Evolutionary conservation across 2,888 invertebrate genomes (phyloP).

Genomic region (Serrognathus titanus): DNA sequence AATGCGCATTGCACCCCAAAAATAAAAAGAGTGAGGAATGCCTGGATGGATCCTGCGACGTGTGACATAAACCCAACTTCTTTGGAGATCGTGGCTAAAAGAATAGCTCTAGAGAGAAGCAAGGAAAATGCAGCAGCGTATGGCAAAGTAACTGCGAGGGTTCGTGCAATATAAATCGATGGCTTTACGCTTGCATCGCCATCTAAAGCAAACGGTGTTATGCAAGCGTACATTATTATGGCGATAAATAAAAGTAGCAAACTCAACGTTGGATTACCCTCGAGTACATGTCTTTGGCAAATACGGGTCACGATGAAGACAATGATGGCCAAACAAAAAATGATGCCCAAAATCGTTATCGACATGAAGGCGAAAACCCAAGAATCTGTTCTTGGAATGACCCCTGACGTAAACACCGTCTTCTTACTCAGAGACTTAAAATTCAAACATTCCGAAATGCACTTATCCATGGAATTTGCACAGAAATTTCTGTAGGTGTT

Average conservation of each 20-base stretch:
- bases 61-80: conserved; percentile 67
- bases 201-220: conserved; percentile 53
- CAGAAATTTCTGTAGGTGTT: conserved; percentile 17
- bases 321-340: conserved; percentile 62
- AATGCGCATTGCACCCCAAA: conserved; percentile 58
- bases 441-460: conserved; percentile 28
- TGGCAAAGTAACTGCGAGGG: conserved; percentile 58
- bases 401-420: conserved; percentile 14
- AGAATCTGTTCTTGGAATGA: conserved; percentile 41
- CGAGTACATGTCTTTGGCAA: conserved; percentile 61
- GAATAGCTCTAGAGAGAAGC: conserved; percentile 60
- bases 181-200: conserved; percentile 28
- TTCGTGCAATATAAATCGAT: conserved; percentile 55
- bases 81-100: conserved; percentile 63
- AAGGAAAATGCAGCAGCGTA: conserved; percentile 63
- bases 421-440: conserved; percentile 24
- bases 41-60: conserved; percentile 67
- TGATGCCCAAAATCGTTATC: conserved; percentile 61
- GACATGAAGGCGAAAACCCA: conserved; percentile 65
- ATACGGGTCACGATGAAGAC: conserved; percentile 64
- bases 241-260: conserved; percentile 50
- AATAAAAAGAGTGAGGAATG: conserved; percentile 62
- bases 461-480: conserved; percentile 21
- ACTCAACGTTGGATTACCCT: conserved; percentile 62
- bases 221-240: conserved; percentile 51